A percentile compares a stretch with the other conserved stretches of the same genome.
These are phyloP conservation scores for Mus spicilegus DNA, from an alignment of 2,113 vertebrate species.

Conservation along the genomic window DNA sequence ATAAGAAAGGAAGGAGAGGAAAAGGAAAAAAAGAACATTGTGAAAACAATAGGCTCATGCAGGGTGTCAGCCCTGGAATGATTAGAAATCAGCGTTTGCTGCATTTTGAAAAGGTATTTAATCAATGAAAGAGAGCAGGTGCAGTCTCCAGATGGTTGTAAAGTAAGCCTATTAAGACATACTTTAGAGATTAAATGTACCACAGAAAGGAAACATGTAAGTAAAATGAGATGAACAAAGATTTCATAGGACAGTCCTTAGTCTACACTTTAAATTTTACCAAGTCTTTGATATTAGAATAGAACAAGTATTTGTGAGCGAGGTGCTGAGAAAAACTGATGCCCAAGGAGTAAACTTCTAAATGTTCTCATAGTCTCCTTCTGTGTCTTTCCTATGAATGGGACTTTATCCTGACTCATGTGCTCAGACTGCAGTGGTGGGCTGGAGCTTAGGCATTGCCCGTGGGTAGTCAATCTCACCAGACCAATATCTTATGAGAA, in stretches of 20 bases:
- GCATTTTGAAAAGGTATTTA: background rate
- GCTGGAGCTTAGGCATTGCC: slow-evolving; percentile 89
- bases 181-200: background rate
- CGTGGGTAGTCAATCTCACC: background rate
- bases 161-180: background rate
- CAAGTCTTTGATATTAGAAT: slow-evolving; percentile 82
- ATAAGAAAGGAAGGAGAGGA: background rate
- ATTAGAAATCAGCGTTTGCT: background rate
- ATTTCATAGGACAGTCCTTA: background rate
- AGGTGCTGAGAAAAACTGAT: slow-evolving; percentile 90
- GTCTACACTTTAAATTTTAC: background rate
- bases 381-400: slow-evolving; percentile 91
- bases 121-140: background rate
- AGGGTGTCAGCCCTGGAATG: background rate
- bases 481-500: background rate
- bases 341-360: slow-evolving; percentile 94
- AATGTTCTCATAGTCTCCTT: slow-evolving; percentile 92
- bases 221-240: background rate
- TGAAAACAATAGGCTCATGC: background rate
- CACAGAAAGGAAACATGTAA: background rate
- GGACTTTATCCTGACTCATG: slow-evolving; percentile 92
- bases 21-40: background rate
- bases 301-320: slow-evolving; percentile 95
- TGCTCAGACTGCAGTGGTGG: slow-evolving; percentile 93
- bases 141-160: background rate